Base-by-base conservation (phyloP, 2,113 vertebrate genomes). In the Mellivora capensis region DNA sequence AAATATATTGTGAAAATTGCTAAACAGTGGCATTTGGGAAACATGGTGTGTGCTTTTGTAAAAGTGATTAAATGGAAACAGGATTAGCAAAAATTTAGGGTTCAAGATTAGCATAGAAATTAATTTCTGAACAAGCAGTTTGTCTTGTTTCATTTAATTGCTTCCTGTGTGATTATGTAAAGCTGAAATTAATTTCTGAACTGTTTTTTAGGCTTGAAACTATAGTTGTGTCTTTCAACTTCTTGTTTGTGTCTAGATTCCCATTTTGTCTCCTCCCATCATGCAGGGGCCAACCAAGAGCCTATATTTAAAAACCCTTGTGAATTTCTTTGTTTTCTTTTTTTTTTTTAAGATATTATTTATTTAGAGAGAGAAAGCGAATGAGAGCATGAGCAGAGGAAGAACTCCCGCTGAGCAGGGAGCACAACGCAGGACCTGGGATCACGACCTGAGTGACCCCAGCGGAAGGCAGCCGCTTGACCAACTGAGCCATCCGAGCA, bases 91-190 rank as follows among this genome's bases (percentile, higher is more conserved):
- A 97, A 96, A 69, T 88, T 93, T 96, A 97, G 74, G 88, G 95
- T 94, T 96, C 94, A 96, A 94, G 59, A 98, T 98, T 97, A 98
- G 94, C 90, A 98, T 95, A 98, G 97, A 98, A 98, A 98, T 98
- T 97, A 87, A 91, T 98, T 98, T 98, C 90, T 76, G 69, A 97
- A 95, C 57, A 97, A 96, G 85, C 85, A 98, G 77, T 5, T 96
- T 95, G 85, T 96, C 94, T 96, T 96, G 82, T 97, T 97, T 94
- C 54, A 67, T 96, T 97, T 97, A 96, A 96, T 97, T 96, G 57
- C 84, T 97, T 96, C 83, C 90, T 97, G 62, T 95, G 72, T 96
- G 79, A 95, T 98, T 98, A 96, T 94, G 67, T 95, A 96, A 96
- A 98, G 90, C 82, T 74, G 71, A 95, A 97, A 97, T 97, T 98